These are phyloP conservation scores for Erythrolamprus reginae DNA, from an alignment of 2,113 vertebrate species.

Conservation along the genomic window DNA sequence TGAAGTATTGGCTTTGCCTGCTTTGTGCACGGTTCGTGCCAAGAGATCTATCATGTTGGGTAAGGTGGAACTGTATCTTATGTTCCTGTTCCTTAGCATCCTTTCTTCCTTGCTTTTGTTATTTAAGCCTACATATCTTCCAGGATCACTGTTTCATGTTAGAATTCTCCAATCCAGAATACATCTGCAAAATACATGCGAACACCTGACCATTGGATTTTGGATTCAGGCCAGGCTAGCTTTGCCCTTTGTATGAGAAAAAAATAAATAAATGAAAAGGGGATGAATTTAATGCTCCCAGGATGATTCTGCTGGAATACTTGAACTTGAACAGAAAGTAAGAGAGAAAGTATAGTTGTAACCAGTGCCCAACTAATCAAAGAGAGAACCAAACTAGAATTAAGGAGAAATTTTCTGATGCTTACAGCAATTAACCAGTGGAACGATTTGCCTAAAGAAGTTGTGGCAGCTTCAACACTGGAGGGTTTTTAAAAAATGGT, in stretches of 20 bases:
- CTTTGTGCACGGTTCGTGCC: constrained; percentile 14
- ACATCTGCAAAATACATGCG: background rate
- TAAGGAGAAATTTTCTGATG: background rate
- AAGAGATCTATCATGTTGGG: constrained; percentile 33
- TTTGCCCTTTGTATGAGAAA: background rate
- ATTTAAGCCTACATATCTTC: background rate
- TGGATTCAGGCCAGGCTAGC: background rate
- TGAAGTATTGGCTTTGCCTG: constrained; percentile 18
- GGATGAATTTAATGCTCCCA: background rate
- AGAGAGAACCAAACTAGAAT: background rate
- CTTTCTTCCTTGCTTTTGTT: background rate
- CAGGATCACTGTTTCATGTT: background rate
- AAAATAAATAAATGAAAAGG: background rate
- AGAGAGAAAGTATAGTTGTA: background rate
- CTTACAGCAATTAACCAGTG: background rate
- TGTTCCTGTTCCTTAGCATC: background rate
- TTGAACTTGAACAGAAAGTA: background rate
- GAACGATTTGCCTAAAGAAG: background rate
- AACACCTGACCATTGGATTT: background rate
- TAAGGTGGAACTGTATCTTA: background rate
- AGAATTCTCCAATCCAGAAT: background rate
- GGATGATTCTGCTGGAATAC: background rate
- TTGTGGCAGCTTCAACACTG: background rate
- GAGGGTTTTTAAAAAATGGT: background rate
- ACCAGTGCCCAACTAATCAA: background rate